These are phyloP conservation scores for Apodemus speciosus DNA, from an alignment of 2,113 vertebrate genomes.

Conservation along the genomic window DNA sequence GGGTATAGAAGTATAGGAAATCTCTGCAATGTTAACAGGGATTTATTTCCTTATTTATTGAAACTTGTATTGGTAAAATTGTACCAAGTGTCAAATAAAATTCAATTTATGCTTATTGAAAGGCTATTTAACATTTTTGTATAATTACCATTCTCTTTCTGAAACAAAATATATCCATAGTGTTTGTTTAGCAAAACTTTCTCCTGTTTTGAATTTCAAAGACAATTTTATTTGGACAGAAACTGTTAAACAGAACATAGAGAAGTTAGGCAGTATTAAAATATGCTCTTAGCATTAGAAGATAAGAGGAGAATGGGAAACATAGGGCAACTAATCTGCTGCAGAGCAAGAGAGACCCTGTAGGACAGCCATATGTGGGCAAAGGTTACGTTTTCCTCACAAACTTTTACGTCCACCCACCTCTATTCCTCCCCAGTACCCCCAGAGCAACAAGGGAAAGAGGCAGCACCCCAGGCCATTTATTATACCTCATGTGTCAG, in stretches of 20 bases:
- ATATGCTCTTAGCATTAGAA: slow-evolving; percentile 57
- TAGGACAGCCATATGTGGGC: neutral
- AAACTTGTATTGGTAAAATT: neutral
- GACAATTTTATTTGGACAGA: slow-evolving; percentile 72
- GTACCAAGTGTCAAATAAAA: neutral
- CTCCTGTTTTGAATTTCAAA: slow-evolving; percentile 54
- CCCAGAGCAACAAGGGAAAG: neutral
- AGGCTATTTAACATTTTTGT: neutral
- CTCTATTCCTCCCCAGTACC: neutral
- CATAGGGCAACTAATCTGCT: neutral
- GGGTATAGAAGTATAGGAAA: neutral
- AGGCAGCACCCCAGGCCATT: neutral
- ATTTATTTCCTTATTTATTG: neutral
- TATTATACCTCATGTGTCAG: neutral
- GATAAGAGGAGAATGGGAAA: neutral
- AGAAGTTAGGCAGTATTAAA: slow-evolving; percentile 62
- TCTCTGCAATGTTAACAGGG: neutral
- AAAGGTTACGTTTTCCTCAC: neutral
- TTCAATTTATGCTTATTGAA: slow-evolving; percentile 2
- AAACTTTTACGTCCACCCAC: neutral
- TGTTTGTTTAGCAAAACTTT: neutral
- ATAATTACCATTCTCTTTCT: neutral
- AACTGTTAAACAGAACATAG: slow-evolving; percentile 56
- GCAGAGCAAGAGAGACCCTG: neutral
- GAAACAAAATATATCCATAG: neutral